Percentiles rank a stretch among this genome's conserved stretches.
Conservation (phyloP, 2,888 invertebrate genomes). For the Dynastes hyllus region DNA sequence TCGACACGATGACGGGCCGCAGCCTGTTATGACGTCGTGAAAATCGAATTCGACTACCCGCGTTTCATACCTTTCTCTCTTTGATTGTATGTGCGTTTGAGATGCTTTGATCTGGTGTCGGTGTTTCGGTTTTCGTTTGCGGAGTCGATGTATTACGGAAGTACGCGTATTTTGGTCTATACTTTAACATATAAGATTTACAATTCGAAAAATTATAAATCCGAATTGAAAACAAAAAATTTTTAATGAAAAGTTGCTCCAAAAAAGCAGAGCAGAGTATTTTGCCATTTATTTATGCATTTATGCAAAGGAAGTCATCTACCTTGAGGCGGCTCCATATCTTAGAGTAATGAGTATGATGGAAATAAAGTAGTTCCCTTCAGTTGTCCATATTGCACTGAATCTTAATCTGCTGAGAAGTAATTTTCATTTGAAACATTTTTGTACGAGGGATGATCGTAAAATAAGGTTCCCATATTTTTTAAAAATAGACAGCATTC, state of each 20-base stretch:
- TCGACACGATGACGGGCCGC: slow-evolving; percentile 7
- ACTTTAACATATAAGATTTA: not conserved
- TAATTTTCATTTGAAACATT: no score
- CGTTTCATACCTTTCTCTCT: slow-evolving; percentile 21
- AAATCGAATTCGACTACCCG: slow-evolving; percentile 27
- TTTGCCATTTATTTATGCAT: no score
- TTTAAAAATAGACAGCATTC: no score
- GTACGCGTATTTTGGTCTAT: not conserved
- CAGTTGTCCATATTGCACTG: no score
- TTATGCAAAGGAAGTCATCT: no score
- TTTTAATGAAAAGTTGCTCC: not conserved
- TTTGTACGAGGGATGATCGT: no score
- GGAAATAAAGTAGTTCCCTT: no score
- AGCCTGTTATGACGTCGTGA: slow-evolving; percentile 25
- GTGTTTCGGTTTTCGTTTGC: slow-evolving; percentile 12
- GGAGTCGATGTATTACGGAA: not conserved
- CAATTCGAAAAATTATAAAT: not conserved
- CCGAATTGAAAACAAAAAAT: not conserved
- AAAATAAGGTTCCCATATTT: no score
- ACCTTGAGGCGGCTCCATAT: no score
- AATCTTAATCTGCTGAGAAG: no score
- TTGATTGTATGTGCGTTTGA: not conserved
- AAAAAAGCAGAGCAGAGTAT: no score
- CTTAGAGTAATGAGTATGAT: no score
- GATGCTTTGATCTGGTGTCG: slow-evolving; percentile 11